Evolutionary conservation across 2,797 vertebrate species (phyloP), one percentile per base, ranked within the genome.

Genomic region (Caiman crocodilus): DNA sequence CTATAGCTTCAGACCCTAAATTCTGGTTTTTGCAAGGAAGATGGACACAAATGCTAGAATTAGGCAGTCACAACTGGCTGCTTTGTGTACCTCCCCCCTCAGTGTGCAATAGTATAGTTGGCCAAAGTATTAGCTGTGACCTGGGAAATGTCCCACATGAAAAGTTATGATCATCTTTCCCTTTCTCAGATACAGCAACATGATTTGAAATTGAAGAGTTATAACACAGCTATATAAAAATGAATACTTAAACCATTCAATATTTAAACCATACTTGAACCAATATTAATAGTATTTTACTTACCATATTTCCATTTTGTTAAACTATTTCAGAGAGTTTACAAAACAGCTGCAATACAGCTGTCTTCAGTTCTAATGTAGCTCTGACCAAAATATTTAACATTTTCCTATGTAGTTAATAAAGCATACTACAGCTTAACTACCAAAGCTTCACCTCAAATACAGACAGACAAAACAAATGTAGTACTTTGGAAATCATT

Each of bases 401-500:
- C 84, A 82, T 88, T 94, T 94, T 82, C 28, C 74, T 79, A 83
- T 65, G 64, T 4, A 80, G 23, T 75, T 78, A 90, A 78, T 32
- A 82, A 80, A 85, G 93, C 90, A 90, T 14, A 86, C 57, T 90
- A 93, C 64, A 91, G 60, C 67, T 78, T 82, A 92, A 89, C 82
- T 93, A 87, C 63, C 64, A 94, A 74, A 94, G 15, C 81, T 89
- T 90, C 94, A 96, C 60, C 71, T 95, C 93, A 95, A 78, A 87
- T 14, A 84, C 90, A 95, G 59, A 93, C 71, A 96, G 63, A 94
- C 67, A 94, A 88, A 97, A 94, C 93, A 90, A 77, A 78, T 85
- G 67, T 18, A 80, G 55, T 67, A 21, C 60, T 88, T 79, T 58
- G 80, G 21, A 75, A 92, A 28, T 92, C 58, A 85, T 88, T 65